Conservation (phyloP, 2,797 vertebrate genomes). For the Simalia tracyae region DNA sequence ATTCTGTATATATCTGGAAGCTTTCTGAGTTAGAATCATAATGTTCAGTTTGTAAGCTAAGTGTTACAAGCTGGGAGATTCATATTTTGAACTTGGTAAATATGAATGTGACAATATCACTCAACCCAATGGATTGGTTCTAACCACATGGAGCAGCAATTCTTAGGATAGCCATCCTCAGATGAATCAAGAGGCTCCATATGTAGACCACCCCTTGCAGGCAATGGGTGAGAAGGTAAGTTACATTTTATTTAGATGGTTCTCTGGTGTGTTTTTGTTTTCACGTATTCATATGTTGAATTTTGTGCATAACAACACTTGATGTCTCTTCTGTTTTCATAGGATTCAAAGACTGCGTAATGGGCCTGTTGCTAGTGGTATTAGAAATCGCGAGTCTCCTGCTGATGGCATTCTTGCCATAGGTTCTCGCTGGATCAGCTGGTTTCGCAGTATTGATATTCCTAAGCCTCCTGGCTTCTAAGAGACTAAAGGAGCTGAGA, state of each 20-base stretch:
- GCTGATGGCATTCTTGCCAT: constrained; percentile 20
- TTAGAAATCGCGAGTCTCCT: neutral
- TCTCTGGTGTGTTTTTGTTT: neutral
- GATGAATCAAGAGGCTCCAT: constrained; percentile 54
- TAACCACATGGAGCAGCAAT: constrained; percentile 30
- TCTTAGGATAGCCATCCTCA: constrained; percentile 39
- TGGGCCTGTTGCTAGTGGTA: neutral
- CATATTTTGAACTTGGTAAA: neutral
- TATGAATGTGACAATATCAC: neutral
- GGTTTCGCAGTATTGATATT: constrained; percentile 65
- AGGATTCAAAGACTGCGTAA: constrained; percentile 49
- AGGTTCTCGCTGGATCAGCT: constrained; percentile 49
- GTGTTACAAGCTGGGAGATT: neutral
- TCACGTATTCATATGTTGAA: neutral
- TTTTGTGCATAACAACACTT: neutral
- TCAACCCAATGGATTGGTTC: neutral
- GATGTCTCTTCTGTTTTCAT: constrained; percentile 9
- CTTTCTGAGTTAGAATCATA: neutral
- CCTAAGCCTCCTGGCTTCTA: constrained; percentile 59
- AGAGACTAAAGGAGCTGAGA: neutral
- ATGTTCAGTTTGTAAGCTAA: neutral
- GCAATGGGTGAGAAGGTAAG: constrained; percentile 63
- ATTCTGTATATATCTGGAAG: neutral
- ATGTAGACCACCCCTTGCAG: constrained; percentile 39
- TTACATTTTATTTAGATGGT: constrained; percentile 16